Conservation (phyloP, 2,113 vertebrate genomes). For the Dasyornis broadbenti region DNA sequence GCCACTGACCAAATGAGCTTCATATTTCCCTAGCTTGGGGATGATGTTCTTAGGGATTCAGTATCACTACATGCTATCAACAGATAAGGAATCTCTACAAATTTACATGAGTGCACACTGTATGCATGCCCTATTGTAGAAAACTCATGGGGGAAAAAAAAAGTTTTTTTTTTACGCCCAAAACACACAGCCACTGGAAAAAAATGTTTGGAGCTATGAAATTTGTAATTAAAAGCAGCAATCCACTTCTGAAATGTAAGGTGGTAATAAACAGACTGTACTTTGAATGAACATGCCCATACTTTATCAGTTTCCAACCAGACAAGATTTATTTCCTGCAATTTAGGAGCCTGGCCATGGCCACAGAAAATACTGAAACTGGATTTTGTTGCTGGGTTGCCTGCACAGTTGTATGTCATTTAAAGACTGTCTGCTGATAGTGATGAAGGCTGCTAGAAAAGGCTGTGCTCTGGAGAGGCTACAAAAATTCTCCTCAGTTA, state of each 20-base stretch:
- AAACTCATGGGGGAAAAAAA: neutral
- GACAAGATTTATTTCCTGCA: neutral
- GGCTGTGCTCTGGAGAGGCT: neutral
- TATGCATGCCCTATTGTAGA: neutral
- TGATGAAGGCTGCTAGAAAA: neutral
- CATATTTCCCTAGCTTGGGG: neutral
- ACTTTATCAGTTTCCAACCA: neutral
- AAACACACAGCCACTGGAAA: neutral
- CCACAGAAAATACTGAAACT: neutral
- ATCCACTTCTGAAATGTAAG: neutral
- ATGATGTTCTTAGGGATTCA: neutral
- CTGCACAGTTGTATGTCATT: neutral
- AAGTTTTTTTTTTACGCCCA: neutral
- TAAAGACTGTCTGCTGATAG: neutral
- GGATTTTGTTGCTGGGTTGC: neutral
- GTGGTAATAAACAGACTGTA: neutral
- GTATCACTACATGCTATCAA: neutral
- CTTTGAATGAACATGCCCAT: neutral
- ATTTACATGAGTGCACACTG: neutral
- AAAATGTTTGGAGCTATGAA: neutral
- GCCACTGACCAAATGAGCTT: neutral
- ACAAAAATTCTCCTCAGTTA: neutral
- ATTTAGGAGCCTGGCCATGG: neutral
- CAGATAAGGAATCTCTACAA: neutral
- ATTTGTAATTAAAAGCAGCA: neutral